These are phyloP conservation scores for Bombyx mandarina DNA, from an alignment of 1,140 invertebrate species.

Conservation along the genomic window DNA sequence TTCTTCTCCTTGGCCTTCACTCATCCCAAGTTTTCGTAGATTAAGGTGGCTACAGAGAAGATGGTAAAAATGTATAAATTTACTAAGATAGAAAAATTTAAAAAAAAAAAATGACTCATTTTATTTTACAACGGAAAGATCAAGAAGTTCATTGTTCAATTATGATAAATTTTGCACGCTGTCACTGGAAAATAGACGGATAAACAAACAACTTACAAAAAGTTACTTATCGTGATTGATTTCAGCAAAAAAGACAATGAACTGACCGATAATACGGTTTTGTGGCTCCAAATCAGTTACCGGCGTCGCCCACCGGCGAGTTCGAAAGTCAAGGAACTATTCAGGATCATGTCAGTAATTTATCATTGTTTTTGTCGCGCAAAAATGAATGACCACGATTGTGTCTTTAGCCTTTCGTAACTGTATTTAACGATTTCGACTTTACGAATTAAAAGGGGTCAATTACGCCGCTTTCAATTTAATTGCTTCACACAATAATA, in stretches of 20 bases:
- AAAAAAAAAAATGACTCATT: no score
- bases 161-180: slow-evolving; percentile 1
- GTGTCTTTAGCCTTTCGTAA: slow-evolving; percentile 31
- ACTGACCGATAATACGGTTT: slow-evolving; percentile 12
- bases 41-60: no score
- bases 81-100: no score
- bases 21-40: no score
- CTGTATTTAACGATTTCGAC: slow-evolving; percentile 13
- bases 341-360: slow-evolving; percentile 33
- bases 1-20: no score
- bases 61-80: no score
- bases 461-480: background rate
- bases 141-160: slow-evolving; percentile 1
- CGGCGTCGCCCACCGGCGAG: slow-evolving; percentile 19
- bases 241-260: slow-evolving; percentile 13
- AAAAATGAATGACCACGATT: slow-evolving; percentile 30
- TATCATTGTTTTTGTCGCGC: slow-evolving; percentile 54
- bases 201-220: slow-evolving; percentile 8
- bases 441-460: slow-evolving; percentile 3
- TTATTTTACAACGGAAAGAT: background rate
- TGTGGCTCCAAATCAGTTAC: background rate
- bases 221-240: slow-evolving; percentile 16
- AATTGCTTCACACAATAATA: no score
- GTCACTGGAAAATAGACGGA: slow-evolving; percentile 1
- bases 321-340: slow-evolving; percentile 27